Conservation (phyloP, 1,140 invertebrate species). For the Saccostrea echinata region DNA sequence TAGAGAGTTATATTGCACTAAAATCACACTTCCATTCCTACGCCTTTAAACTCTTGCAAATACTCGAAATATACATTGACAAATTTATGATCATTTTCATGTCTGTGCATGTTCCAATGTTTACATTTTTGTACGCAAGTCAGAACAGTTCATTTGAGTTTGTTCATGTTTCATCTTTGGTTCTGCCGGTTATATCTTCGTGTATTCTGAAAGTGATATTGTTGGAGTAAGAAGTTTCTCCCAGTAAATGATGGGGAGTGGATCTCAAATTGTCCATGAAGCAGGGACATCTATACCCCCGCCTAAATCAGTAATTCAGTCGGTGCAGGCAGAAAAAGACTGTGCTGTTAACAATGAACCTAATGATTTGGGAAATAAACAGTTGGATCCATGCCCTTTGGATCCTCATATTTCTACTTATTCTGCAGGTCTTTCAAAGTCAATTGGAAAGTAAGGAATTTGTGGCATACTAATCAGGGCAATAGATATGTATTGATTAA, state of each 20-base stretch:
- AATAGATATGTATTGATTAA: no score
- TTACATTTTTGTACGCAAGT: constrained; percentile 35
- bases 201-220: background rate
- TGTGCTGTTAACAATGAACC: background rate
- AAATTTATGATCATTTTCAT: background rate
- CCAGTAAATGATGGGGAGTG: constrained; percentile 21
- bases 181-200: background rate
- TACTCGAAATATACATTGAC: background rate
- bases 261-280: constrained; percentile 38
- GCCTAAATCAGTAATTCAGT: background rate
- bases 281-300: constrained; percentile 39
- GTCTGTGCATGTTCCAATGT: constrained; percentile 21
- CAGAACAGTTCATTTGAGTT: constrained; percentile 17
- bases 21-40: background rate
- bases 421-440: constrained; percentile 5
- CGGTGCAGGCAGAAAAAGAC: background rate
- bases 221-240: background rate
- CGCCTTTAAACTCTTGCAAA: background rate
- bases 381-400: constrained; percentile 20
- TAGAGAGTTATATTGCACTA: background rate
- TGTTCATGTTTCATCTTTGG: constrained; percentile 1
- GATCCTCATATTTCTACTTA: constrained; percentile 3
- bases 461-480: no score
- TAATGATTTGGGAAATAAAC: background rate
- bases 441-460: background rate